Evolutionary conservation across 2,888 invertebrate species (phyloP).

Genomic region (Imbricaverruca yamaguchii): DNA sequence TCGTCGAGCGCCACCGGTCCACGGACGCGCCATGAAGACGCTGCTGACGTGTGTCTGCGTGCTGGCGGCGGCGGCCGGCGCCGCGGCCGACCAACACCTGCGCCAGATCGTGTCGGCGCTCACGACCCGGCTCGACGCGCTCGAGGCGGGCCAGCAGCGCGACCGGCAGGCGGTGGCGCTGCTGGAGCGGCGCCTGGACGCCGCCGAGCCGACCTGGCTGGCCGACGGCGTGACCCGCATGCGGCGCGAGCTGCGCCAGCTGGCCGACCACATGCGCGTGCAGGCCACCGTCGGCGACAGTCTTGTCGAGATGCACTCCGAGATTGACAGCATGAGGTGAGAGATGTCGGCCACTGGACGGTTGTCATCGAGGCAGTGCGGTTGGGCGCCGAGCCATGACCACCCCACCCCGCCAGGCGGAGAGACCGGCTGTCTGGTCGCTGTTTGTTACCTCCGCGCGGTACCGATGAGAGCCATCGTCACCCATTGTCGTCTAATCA

Average conservation of each 20-base stretch:
- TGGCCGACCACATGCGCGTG: neutral
- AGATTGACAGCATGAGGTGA: constrained; percentile 6
- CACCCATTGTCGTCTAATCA: neutral
- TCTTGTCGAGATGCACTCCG: neutral
- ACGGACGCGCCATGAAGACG: too few relatives aligned
- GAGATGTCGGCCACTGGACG: neutral
- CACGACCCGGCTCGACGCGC: neutral
- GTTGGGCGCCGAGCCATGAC: neutral
- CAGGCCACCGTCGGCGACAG: neutral
- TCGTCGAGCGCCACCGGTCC: too few relatives aligned
- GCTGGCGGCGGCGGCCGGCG: neutral
- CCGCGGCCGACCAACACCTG: neutral
- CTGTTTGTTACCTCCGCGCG: neutral
- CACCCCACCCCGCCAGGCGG: neutral
- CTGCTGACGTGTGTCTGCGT: neutral
- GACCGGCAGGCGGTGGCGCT: neutral
- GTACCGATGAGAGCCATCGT: neutral
- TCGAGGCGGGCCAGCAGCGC: neutral
- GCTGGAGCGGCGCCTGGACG: neutral
- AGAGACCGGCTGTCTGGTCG: neutral
- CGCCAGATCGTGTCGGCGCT: neutral
- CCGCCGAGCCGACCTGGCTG: neutral
- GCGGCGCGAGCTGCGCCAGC: neutral
- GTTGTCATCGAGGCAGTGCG: neutral
- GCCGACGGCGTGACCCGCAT: neutral